Evolutionary conservation across 2,888 invertebrate species (phyloP).

Genomic region (Papilio gigon): DNA sequence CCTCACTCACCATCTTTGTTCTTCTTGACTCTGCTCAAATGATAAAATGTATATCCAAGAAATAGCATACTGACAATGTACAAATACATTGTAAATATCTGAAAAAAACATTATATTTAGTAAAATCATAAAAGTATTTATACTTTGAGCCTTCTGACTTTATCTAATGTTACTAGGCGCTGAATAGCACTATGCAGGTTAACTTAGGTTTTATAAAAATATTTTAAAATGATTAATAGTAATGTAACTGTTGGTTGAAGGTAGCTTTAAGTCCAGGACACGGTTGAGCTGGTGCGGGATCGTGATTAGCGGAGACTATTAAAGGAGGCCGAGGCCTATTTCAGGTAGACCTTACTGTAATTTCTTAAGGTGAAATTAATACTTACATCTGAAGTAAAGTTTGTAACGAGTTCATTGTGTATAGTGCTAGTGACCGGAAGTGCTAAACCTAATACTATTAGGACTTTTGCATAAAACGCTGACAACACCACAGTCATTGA

Average conservation of each 20-base stretch:
- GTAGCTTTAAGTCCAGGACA: no score
- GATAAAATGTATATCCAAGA: constrained; percentile 86
- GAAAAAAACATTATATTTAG: constrained; percentile 52
- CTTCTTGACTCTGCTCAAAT: constrained; percentile 74
- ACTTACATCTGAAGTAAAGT: constrained; percentile 74
- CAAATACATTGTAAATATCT: constrained; percentile 88
- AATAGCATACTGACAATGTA: constrained; percentile 88
- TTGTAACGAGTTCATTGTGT: constrained; percentile 78
- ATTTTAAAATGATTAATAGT: no score
- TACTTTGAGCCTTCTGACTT: no score
- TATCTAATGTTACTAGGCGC: no score
- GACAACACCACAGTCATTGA: constrained; percentile 84
- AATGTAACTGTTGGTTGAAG: no score
- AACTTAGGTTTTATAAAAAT: no score
- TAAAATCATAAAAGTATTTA: no score
- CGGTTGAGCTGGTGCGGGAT: no score
- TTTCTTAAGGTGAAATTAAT: constrained; percentile 36
- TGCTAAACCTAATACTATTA: constrained; percentile 85
- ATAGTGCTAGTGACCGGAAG: constrained; percentile 85
- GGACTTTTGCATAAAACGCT: constrained; percentile 85
- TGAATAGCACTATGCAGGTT: no score
- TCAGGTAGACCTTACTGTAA: no score
- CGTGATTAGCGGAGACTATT: no score
- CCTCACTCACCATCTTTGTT: constrained; percentile 69
- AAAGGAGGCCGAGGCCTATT: no score